Evolutionary conservation across 2,888 invertebrate species (phyloP), one percentile per base, ranked within the genome.

Genomic region (Cyclophora punctaria): DNA sequence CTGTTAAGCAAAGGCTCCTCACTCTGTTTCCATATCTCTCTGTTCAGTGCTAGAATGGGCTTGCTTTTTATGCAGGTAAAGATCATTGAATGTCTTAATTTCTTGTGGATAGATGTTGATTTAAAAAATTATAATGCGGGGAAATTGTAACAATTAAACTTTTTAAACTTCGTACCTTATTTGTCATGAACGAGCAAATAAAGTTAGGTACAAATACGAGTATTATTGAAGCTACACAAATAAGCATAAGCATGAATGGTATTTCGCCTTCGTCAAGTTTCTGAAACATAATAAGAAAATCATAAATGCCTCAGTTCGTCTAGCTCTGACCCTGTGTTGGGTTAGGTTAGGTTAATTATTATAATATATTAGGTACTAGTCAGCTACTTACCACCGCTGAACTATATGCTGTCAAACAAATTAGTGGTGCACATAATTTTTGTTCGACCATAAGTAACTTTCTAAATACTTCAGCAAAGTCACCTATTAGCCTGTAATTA

Each of bases 391-490:
- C 44, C 44, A 7, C 34, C 5, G 44, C 6, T 6, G 34, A 44
- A 5, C 33, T 7, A 34, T 20, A 44, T 3, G 44, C 44, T 7
- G 50, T 47, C 35, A 42, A 34, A 7, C 42, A n/a, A 33, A 45
- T 45, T 42, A 45, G 3, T 34, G 48, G 6, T 46, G 44, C 35
- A 43, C 40, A 45, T 20, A 45, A 7, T 45, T 40, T 47, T 37
- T 35, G 44, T 44, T 48, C 34, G 42, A 48, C 50, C 64, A 80
- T 70, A 43, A 82, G 57, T 44, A 76, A 55, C 61, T 79, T 82
- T 57, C 73, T 79, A 50, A 72, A 74, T 7, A 80, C 78, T 46
- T 45, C 54, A 1, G 73, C 69, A 49, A 71, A 81, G 48, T 72
- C 66, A 41, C 73, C 59, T 49, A 77, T 45, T 34, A 80, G 62